Base-by-base conservation (phyloP, 30 jellyfish, hydroid and myxozoan genomes). In the Hydractinia symbiolongicarpus region DNA sequence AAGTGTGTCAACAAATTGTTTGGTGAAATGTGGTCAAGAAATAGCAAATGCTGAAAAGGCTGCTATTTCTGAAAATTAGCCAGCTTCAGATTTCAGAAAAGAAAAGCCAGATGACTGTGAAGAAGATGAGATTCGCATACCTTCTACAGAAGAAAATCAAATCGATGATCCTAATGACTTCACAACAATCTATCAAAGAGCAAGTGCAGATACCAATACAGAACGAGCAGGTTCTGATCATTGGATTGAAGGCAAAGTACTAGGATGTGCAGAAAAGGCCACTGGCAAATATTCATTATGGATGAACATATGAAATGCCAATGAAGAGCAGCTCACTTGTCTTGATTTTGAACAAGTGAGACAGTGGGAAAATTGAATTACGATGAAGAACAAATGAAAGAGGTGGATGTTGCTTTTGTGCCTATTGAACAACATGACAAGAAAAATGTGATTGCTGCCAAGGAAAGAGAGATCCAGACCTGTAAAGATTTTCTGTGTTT, bases 301-400 rank as follows among this genome's bases (percentile, higher is more conserved):
- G 44, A 30, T 30, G 44, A 30, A 30, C 44, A 30, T 30, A 13
- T 2, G 4, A 67, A 13, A 16, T 13, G n/a, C 51, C 14, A 21
- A 67, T 49, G 21, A 67, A 10, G 51, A 67, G 11, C 50, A 67
- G 51, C 78, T 2, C 21, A 13, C 21, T 13, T 67, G 78, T 49
- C 78, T 67, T 67, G 78, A 67, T 67, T 67, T 67, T 49, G 11
- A 15, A 10, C 11, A 15, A 67, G 78, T 67, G n/a, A 49, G 21
- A 1, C 78, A 21, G 4, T 15, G 51, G 20, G 78, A 15, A 10
- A 67, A 67, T 10, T 13, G 78, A 21, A 10, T 67, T 15, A 67
- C 21, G 78, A 21, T 13, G 78, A 67, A 67, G 51, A 13, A 13
- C 50, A 13, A 15, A 20, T 10, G 20, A 1, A 15, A 15, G 51